phyloP scores from a whole-genome alignment of 2,888 invertebrate genomes.

The Hemithea aestivaria region DNA sequence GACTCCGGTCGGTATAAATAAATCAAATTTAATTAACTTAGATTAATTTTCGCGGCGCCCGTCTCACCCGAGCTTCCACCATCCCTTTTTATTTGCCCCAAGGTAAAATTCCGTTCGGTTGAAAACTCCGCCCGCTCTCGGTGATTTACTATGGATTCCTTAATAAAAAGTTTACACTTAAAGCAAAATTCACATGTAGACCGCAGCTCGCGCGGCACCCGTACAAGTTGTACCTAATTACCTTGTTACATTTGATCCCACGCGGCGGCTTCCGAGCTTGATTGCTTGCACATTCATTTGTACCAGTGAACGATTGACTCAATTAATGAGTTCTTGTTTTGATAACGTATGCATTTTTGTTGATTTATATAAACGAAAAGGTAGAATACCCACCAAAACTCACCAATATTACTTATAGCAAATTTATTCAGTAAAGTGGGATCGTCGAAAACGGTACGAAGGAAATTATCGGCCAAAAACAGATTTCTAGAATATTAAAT shows the following conservation, averaged over 20 bases:
- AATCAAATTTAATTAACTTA: conserved; percentile 79
- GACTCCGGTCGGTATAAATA: conserved; percentile 66
- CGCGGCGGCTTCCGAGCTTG: conserved; percentile 36
- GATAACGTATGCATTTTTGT: no score
- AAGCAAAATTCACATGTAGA: conserved; percentile 61
- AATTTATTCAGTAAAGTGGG: no score
- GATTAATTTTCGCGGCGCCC: conserved; percentile 75
- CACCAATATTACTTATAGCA: no score
- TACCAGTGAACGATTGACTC: neutral
- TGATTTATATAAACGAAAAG: no score
- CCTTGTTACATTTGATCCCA: conserved; percentile 51
- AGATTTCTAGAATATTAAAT: no score
- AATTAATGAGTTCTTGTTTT: no score
- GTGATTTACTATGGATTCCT: conserved; percentile 67
- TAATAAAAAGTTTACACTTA: conserved; percentile 74
- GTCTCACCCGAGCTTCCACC: conserved; percentile 41
- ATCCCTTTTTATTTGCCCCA: conserved; percentile 70
- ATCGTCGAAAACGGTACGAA: no score
- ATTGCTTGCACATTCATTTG: conserved; percentile 22
- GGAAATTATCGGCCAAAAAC: no score
- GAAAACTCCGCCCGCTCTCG: conserved; percentile 48
- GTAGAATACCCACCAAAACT: no score
- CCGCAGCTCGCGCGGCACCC: conserved; percentile 50
- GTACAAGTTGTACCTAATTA: conserved; percentile 53
- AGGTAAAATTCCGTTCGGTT: conserved; percentile 55